Evolutionary conservation across 2,113 vertebrate genomes (phyloP), one percentile per base, ranked within the genome.

Genomic region (Phrynosoma blainvillii): DNA sequence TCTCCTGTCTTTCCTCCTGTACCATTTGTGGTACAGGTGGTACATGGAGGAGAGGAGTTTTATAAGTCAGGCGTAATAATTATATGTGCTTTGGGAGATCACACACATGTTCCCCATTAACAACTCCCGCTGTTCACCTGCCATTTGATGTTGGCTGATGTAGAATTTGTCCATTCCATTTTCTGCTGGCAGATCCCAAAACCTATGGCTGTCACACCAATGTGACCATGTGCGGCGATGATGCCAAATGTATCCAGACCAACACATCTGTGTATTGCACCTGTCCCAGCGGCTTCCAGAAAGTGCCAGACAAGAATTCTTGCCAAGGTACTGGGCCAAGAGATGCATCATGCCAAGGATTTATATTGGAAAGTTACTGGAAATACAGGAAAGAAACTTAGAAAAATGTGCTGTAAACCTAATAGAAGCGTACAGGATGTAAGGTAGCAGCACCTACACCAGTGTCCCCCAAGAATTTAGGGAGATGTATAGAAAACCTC

Each of bases 281-380:
- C 62, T 99, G 99, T 93, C 98, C 98, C 84, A 91, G 96, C 0
- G 99, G 99, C 84, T 99, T 99, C 97, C 97, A 98, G 96, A 98
- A 98, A 1, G 96, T 95, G 8, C 97, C 97, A 0, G 96, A 97
- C 90, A 97, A 94, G 85, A 97, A 95, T 8, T 97, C 95, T 77
- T 99, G 98, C 90, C 97, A 98, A 97, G 99, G 99, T 99, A 94
- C 2, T 56, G 40, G 0, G 0, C 23, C 0, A 0, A 77, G 47
- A 32, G 27, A 78, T 13, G 27, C 62, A 14, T 76, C 2, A 23
- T 65, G 40, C 6, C 74, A 21, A 32, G 54, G 47, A 7, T 47
- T 5, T 47, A 47, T 47, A 47, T 47, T 7, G 5, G 5, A 62
- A 62, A 62, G 59, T 62, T 62, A 14, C 18, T 62, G 59, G 13